Base-by-base conservation (phyloP, 2,888 invertebrate genomes). In the Leptothorax acervorum region DNA sequence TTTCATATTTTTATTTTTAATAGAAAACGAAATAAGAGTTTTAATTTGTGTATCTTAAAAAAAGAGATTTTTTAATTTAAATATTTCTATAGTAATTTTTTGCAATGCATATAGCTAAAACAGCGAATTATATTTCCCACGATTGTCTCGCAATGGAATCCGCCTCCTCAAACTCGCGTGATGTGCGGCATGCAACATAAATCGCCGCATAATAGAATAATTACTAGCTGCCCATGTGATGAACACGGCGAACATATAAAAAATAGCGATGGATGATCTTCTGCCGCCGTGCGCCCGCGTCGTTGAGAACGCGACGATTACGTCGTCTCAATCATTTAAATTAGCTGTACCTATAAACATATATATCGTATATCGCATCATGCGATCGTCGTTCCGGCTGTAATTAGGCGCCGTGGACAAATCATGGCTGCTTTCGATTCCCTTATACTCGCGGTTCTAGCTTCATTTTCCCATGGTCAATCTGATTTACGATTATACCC, bases 171-270 rank as follows among this genome's bases (percentile, higher is more conserved):
- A 90, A 90, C 89, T 90, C 86, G 89, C 84, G 85, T 83, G 87
- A 75, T 23, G n/a, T 42, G 48, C 76, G 86, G 74, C 84, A 82
- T 82, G 62, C 35, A 81, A 68, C 87, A 90, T 92, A 92, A 93
- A 93, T 92, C 90, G 83, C 76, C 28, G 71, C 71, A 83, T 92
- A 93, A 92, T 91, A 87, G 92, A 93, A 93, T 94, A 93, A 93
- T 93, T 93, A 92, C 85, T 82, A 86, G 85, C 83, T 88, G 86
- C 82, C 85, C 18, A 57, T 48, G 73, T 65, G 85, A 85, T 78
- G 84, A 48, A 74, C 55, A 57, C 60, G 28, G 60, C 74, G 74
- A 83, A 60, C 39, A 28, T 18, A 42, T 39, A 60, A 75, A 83
- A 70, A 70, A 28, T 78, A n/a, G 35, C 62, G 63, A 78, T 66